Evolutionary conservation across 2,888 invertebrate genomes (phyloP).

Genomic region (Andrena camellia): DNA sequence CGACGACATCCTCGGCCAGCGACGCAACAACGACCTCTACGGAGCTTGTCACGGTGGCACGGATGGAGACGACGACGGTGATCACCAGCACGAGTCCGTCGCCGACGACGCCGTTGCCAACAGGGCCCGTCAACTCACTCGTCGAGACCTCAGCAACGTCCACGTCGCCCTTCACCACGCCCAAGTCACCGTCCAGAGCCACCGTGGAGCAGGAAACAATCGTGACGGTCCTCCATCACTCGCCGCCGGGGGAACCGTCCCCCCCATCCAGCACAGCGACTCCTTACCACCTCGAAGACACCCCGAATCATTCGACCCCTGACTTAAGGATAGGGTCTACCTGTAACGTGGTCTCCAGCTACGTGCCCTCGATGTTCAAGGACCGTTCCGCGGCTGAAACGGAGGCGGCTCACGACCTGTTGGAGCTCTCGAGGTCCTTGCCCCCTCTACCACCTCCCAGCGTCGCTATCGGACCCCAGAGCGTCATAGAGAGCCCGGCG

Average conservation of each 20-base stretch:
- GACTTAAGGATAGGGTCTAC: conserved; percentile 48
- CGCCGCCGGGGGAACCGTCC: conserved; percentile 51
- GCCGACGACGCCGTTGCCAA: background rate
- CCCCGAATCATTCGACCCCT: background rate
- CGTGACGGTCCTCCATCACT: conserved; percentile 43
- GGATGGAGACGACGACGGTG: conserved; percentile 52
- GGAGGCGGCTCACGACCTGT: conserved; percentile 94
- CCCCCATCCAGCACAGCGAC: conserved; percentile 51
- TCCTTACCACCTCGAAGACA: conserved; percentile 51
- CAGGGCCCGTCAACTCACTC: conserved; percentile 28
- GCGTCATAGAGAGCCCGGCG: conserved; percentile 84
- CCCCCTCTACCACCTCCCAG: conserved; percentile 91
- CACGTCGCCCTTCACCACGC: conserved; percentile 26
- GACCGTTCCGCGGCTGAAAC: conserved; percentile 90
- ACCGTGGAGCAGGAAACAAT: conserved; percentile 16
- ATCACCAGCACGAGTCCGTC: conserved; percentile 40
- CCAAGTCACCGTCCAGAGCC: conserved; percentile 41
- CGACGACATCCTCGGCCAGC: conserved; percentile 7
- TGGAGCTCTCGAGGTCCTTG: conserved; percentile 91
- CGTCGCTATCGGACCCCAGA: conserved; percentile 88
- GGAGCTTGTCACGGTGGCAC: conserved; percentile 21
- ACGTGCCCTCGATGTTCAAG: conserved; percentile 75
- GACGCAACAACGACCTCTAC: conserved; percentile 1
- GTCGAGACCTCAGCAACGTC: conserved; percentile 28
- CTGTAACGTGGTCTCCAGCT: conserved; percentile 64